Base-by-base conservation (phyloP, 2,888 invertebrate genomes). In the Galerucella calmariensis region DNA sequence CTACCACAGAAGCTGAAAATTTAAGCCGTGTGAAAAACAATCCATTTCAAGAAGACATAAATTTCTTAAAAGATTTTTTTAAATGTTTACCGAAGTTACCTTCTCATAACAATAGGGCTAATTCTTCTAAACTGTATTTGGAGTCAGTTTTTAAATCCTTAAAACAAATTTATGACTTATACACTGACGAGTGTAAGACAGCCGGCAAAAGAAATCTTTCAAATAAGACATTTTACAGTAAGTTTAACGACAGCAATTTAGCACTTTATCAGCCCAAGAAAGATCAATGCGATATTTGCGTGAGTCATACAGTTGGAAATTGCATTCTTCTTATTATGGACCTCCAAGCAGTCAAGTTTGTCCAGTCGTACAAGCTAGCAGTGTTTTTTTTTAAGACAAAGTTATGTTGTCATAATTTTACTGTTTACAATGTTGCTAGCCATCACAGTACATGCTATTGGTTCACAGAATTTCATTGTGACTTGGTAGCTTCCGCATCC, bases 371-470 rank as follows among this genome's bases (percentile, higher is more conserved):
- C 77, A 72, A 66, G 77, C 79, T 46, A 78, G 77, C 53, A 76
- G 69, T 76, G 61, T 20, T 79, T 6, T 82, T 82, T 73, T 83
- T 80, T 70, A 82, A 82, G 70, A 81, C 79, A 6, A 84, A 83
- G 74, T 72, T 84, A 14, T 77, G 77, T 16, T 79, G 80, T 12
- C 82, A 83, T 68, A 82, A 84, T 74, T 84, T 82, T 70, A 83
- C 81, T 3, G 65, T 83, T 9, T 83, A 74, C 51, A 70, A 84
- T 75, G 51, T 82, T 24, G 68, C 63, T 44, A 80, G 69, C 59
- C 69, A 77, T 8, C 72, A 81, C 27, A 79, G 68, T 9, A 77
- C 56, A 16, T 82, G 83, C 66, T 83, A 79, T 65, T 83, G 81
- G 82, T 79, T 75, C 69, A 53, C 75, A 20, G 82, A 83, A 71